Percentiles rank a stretch among this genome's conserved stretches.
phyloP scores from a whole-genome alignment of 2,797 vertebrate species.

The Psittacula derbiana region DNA sequence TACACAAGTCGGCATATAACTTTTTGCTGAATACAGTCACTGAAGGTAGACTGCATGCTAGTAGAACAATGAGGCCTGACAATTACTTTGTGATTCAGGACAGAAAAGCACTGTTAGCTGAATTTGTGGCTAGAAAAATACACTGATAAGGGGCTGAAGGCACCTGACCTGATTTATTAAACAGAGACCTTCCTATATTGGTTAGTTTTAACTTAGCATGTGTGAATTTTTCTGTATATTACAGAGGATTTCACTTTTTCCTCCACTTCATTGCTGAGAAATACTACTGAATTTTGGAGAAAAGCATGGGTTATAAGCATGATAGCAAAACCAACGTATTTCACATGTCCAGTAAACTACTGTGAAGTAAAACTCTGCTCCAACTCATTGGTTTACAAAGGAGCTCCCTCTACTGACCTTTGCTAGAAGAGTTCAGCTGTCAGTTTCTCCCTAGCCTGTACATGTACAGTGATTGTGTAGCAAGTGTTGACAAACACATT shows the following conservation, averaged over 20 bases:
- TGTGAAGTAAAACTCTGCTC: background rate
- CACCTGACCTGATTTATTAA: background rate
- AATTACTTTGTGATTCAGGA: background rate
- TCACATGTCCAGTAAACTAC: background rate
- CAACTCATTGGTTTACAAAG: background rate
- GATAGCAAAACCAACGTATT: background rate
- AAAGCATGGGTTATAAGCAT: background rate
- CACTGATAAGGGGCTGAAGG: background rate
- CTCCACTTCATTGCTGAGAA: background rate
- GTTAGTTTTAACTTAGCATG: background rate
- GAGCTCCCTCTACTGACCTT: conserved; percentile 3
- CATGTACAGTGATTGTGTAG: accelerated
- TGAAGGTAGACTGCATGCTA: background rate
- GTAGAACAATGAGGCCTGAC: background rate
- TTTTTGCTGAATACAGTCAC: background rate
- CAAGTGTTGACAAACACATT: background rate
- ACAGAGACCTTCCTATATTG: background rate
- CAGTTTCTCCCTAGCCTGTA: background rate
- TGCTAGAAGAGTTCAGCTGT: background rate
- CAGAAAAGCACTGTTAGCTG: background rate
- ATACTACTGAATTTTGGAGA: background rate
- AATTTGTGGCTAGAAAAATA: background rate
- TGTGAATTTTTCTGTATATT: background rate
- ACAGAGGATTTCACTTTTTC: background rate
- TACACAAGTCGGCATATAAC: background rate